Conservation (phyloP, 2,888 invertebrate genomes). For the Cotesia congregata region DNA sequence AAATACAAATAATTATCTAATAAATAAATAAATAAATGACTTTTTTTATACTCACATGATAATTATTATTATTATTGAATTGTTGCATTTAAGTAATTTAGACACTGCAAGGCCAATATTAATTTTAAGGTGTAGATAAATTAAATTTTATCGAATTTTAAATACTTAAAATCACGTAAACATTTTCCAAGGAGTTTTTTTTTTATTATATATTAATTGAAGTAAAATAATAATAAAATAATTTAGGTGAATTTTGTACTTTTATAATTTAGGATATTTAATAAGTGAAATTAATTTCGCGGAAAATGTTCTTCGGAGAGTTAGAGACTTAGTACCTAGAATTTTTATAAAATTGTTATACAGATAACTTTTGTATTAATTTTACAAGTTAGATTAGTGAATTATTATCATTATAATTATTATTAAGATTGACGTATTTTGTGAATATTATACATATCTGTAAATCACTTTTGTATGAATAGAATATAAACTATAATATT, state of each 20-base stretch:
- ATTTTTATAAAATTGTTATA: conserved; percentile 59
- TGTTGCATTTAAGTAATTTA: conserved; percentile 30
- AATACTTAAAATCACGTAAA: neutral
- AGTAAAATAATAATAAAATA: neutral
- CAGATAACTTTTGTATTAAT: conserved; percentile 66
- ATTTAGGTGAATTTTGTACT: neutral
- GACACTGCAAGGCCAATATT: conserved; percentile 62
- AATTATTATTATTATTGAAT: conserved; percentile 31
- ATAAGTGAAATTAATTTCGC: conserved; percentile 31
- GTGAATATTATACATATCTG: conserved; percentile 68
- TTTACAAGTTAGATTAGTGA: conserved; percentile 47
- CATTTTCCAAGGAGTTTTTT: neutral
- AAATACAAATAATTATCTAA: conserved; percentile 43
- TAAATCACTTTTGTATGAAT: conserved; percentile 52
- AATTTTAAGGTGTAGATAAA: conserved; percentile 65
- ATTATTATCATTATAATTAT: conserved; percentile 34
- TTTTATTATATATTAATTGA: too few relatives aligned
- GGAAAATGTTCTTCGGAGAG: conserved; percentile 47
- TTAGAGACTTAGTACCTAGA: conserved; percentile 59
- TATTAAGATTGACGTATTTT: conserved; percentile 48
- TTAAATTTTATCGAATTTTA: too few relatives aligned
- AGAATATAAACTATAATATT: conserved; percentile 38
- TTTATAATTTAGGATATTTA: neutral
- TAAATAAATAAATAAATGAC: conserved; percentile 43
- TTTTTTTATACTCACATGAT: conserved; percentile 39